Evolutionary conservation across 1,140 invertebrate genomes (phyloP).

Genomic region (Aphis craccivora): DNA sequence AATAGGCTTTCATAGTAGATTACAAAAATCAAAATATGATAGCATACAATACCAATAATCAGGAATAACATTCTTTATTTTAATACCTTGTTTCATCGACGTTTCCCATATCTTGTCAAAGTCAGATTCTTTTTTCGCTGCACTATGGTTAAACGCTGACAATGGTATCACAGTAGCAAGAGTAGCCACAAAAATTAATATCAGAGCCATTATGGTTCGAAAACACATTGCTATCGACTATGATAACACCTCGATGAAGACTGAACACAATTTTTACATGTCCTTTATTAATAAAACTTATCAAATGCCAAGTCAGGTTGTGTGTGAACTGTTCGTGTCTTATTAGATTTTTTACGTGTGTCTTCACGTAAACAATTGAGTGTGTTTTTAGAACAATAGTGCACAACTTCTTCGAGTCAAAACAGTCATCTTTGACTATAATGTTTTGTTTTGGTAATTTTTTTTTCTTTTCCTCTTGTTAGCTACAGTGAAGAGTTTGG

Average conservation of each 20-base stretch:
- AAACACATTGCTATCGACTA: slow-evolving; percentile 15
- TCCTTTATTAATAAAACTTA: slow-evolving; percentile 40
- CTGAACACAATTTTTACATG: slow-evolving; percentile 7
- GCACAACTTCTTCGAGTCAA: slow-evolving; percentile 15
- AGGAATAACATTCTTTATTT: neutral
- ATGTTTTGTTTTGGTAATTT: slow-evolving; percentile 32
- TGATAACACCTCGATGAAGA: neutral
- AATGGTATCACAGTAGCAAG: neutral
- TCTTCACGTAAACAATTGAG: slow-evolving; percentile 15
- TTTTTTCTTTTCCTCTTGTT: slow-evolving; percentile 5
- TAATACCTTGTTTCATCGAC: neutral
- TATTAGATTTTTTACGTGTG: slow-evolving; percentile 13
- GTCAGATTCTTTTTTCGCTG: neutral
- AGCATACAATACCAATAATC: neutral
- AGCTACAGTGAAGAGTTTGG: neutral
- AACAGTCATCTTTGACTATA: slow-evolving; percentile 26
- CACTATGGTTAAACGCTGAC: neutral
- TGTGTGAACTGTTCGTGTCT: slow-evolving; percentile 24
- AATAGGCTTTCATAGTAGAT: neutral
- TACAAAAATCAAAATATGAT: neutral
- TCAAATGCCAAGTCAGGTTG: slow-evolving; percentile 32
- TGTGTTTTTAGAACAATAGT: neutral
- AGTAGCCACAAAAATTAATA: neutral
- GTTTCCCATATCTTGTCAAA: neutral
- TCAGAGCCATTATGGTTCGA: neutral